Evolutionary conservation across 2,113 vertebrate genomes (phyloP).

Genomic region (Sinocyclocheilus anophthalmus): DNA sequence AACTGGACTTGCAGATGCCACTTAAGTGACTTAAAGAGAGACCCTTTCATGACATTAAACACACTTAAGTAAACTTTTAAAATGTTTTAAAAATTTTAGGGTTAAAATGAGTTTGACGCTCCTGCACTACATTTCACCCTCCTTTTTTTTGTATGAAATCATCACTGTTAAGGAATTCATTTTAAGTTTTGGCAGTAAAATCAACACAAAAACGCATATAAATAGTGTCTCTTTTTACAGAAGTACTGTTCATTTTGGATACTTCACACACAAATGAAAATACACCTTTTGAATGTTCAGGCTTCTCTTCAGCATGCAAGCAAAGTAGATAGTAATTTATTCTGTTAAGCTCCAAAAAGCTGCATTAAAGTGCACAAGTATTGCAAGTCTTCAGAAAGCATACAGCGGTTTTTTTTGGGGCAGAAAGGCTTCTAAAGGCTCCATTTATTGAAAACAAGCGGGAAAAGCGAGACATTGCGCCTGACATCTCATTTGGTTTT

Average conservation of each 20-base stretch:
- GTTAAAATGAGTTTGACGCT: neutral
- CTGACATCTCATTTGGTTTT: slow-evolving; percentile 4
- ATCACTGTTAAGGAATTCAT: neutral
- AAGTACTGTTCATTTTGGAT: neutral
- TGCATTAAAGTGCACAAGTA: neutral
- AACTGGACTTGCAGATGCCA: neutral
- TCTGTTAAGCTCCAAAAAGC: neutral
- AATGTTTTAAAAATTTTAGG: neutral
- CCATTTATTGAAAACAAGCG: neutral
- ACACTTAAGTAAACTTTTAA: neutral
- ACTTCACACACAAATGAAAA: neutral
- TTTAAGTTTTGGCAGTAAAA: neutral
- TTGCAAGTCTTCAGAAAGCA: neutral
- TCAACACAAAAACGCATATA: neutral
- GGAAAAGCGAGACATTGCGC: neutral
- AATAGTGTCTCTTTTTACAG: neutral
- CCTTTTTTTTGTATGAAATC: neutral
- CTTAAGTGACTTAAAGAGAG: neutral
- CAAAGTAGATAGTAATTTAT: neutral
- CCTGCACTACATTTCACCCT: neutral
- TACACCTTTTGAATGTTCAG: neutral
- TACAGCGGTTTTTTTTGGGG: neutral
- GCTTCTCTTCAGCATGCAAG: neutral
- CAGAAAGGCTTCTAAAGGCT: neutral
- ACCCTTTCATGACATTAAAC: neutral